These are phyloP conservation scores for Bergia sp. DNA, from an alignment of 92 coral and sea anemone species.

Conservation along the genomic window DNA sequence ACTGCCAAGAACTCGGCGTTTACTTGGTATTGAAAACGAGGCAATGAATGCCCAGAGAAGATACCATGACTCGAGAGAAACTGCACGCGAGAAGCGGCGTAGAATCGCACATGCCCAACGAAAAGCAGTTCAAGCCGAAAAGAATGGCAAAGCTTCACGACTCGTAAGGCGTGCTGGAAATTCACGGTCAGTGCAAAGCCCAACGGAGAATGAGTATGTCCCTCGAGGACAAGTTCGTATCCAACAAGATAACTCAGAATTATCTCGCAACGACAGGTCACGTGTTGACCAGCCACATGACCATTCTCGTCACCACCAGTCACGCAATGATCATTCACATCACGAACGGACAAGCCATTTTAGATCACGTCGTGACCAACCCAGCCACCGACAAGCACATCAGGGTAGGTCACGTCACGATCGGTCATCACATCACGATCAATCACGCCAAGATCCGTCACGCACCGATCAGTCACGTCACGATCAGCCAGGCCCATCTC, in stretches of 20 bases:
- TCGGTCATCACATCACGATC: background rate
- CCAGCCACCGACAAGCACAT: background rate
- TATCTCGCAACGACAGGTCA: background rate
- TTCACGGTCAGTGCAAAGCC: background rate
- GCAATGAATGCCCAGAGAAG: background rate
- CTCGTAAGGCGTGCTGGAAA: background rate
- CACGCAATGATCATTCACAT: background rate
- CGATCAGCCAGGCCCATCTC: background rate
- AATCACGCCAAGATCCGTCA: background rate
- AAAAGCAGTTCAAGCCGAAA: background rate
- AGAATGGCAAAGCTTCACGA: background rate
- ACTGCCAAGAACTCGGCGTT: background rate
- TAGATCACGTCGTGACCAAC: background rate
- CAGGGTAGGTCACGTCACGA: background rate
- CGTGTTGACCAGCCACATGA: background rate
- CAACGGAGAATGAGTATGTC: background rate
- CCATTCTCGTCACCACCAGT: background rate
- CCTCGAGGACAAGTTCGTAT: constrained; percentile 16
- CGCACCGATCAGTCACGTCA: background rate
- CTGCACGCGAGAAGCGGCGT: constrained; percentile 34
- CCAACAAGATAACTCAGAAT: background rate
- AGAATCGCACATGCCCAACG: constrained; percentile 30
- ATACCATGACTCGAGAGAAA: background rate
- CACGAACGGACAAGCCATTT: background rate
- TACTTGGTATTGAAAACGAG: constrained; percentile 18